Evolutionary conservation across 1,140 invertebrate genomes (phyloP).

Genomic region (Procambarus virginalis): DNA sequence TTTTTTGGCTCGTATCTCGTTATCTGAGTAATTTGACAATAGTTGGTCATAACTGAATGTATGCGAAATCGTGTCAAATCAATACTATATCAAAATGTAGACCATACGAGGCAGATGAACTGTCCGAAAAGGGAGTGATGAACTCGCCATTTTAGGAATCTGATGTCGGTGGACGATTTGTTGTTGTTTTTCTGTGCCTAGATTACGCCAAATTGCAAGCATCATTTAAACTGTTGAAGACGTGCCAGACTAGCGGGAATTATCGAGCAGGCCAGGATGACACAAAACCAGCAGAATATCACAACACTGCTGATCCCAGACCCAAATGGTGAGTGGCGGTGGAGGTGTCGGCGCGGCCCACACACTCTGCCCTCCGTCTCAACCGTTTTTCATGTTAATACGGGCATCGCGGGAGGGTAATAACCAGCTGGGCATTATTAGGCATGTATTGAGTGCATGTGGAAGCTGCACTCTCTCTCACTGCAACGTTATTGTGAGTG

Average conservation of each 20-base stretch:
- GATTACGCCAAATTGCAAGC: conserved; percentile 32
- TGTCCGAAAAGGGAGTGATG: conserved; percentile 54
- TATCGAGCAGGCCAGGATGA: conserved; percentile 38
- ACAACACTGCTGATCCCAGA: conserved; percentile 66
- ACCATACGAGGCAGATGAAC: conserved; percentile 4
- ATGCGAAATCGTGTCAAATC: conserved; percentile 16
- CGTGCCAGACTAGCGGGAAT: not conserved
- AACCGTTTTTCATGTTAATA: not conserved
- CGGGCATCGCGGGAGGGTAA: not conserved
- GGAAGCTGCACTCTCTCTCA: not conserved
- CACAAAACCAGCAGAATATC: conserved; percentile 69
- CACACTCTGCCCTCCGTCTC: not conserved
- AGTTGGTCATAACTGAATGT: conserved; percentile 29
- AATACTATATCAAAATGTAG: conserved; percentile 29
- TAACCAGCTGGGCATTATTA: not conserved
- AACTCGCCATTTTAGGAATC: conserved; percentile 66
- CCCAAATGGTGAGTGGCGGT: conserved; percentile 65
- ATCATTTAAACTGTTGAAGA: conserved; percentile 2
- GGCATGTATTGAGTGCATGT: not conserved
- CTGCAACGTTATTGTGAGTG: not conserved
- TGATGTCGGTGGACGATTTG: conserved; percentile 51
- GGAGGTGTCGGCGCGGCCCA: not conserved
- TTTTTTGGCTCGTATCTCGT: not conserved
- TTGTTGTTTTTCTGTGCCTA: conserved; percentile 63
- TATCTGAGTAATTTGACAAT: conserved; percentile 1